These are phyloP conservation scores for Neotoxoptera formosana DNA, from an alignment of 1,140 invertebrate species.

Conservation along the genomic window DNA sequence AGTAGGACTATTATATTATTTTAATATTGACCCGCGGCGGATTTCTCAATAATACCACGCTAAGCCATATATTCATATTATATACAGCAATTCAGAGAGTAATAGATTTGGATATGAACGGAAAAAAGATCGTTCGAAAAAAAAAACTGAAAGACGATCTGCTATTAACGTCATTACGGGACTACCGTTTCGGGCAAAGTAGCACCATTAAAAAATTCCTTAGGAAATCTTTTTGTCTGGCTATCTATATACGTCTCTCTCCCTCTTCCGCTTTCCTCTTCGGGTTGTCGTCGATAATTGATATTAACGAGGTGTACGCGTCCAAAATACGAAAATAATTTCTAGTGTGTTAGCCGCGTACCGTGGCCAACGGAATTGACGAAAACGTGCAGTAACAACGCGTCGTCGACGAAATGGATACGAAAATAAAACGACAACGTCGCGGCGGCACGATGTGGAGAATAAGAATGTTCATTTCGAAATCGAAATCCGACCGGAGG, in stretches of 20 bases:
- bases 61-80: not conserved
- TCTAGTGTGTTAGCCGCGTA: not conserved
- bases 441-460: not conserved
- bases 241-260: not conserved
- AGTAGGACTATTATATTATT: not conserved
- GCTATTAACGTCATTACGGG: not conserved
- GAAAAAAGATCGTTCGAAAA: not conserved
- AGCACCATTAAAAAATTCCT: not conserved
- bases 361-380: not conserved
- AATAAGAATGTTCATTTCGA: constrained; percentile 40
- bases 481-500: not conserved
- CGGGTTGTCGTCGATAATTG: not conserved
- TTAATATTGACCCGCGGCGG: not conserved
- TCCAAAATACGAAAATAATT: constrained; percentile 25
- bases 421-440: constrained; percentile 13
- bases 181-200: constrained; percentile 5
- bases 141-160: not conserved
- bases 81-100: not conserved
- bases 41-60: not conserved
- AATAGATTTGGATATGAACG: not conserved
- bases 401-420: not conserved
- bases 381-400: not conserved
- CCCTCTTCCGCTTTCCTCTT: not conserved
- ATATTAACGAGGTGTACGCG: not conserved
- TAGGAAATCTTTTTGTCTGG: not conserved